A percentile compares a stretch with the other conserved stretches of the same genome.
These are phyloP conservation scores for Phrynosoma platyrhinos DNA, from an alignment of 2,113 vertebrate species.

Conservation along the genomic window DNA sequence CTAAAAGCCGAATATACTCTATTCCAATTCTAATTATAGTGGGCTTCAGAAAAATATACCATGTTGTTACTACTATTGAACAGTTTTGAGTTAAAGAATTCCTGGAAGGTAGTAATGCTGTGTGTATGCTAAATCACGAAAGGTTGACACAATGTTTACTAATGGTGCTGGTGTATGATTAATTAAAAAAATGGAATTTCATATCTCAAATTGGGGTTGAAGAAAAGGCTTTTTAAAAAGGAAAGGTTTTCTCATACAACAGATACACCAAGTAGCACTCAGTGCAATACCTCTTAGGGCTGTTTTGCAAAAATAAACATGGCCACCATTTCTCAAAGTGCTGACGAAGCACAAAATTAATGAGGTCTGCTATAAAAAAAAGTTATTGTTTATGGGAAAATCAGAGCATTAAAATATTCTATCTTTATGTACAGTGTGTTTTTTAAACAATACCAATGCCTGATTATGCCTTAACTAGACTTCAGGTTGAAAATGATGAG, in stretches of 20 bases:
- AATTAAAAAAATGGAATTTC: not conserved
- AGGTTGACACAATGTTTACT: not conserved
- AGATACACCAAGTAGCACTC: not conserved
- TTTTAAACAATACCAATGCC: not conserved
- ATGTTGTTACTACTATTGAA: not conserved
- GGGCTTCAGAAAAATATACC: not conserved
- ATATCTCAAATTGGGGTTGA: not conserved
- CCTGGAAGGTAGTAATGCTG: not conserved
- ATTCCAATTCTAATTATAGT: not conserved
- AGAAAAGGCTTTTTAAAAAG: not conserved
- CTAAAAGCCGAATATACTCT: not conserved
- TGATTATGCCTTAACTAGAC: not conserved
- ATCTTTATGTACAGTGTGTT: not conserved
- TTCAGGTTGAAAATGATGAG: not conserved
- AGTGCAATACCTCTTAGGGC: not conserved
- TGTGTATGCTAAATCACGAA: not conserved
- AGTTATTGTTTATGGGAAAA: not conserved
- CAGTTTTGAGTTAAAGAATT: not conserved
- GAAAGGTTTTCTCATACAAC: not conserved
- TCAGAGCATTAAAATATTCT: not conserved
- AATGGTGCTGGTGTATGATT: not conserved
- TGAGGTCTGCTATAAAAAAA: not conserved
- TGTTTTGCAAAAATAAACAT: not conserved
- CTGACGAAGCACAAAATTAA: conserved; percentile 12
- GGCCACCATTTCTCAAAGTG: not conserved